Evolutionary conservation across 2,113 vertebrate species (phyloP).

Genomic region (Petaurus breviceps): DNA sequence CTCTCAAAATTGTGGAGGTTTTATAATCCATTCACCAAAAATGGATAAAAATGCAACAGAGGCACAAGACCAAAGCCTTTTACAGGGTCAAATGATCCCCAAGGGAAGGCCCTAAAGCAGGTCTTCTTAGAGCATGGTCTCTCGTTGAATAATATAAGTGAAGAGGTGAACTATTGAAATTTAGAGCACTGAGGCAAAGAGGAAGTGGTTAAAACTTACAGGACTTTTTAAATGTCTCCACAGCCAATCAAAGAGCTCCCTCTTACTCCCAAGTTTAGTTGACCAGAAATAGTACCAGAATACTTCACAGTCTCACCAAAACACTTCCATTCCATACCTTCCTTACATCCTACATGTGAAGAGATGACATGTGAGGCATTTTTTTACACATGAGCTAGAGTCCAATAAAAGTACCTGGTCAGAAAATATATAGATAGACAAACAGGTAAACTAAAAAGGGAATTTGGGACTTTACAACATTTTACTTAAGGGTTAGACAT

Average conservation of each 20-base stretch:
- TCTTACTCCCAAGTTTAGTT: not conserved
- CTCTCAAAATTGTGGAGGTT: not conserved
- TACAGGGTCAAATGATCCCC: not conserved
- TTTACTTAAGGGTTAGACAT: not conserved
- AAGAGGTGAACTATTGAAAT: not conserved
- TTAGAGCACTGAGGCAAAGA: not conserved
- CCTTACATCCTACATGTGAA: not conserved
- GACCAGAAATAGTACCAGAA: not conserved
- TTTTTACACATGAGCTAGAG: not conserved
- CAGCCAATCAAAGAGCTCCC: not conserved
- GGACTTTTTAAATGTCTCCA: not conserved
- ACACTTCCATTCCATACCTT: not conserved
- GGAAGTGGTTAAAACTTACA: not conserved
- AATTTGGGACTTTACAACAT: not conserved
- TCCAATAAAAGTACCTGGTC: not conserved
- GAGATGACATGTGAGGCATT: not conserved
- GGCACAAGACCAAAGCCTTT: not conserved
- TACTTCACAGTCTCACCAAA: not conserved
- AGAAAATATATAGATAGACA: not conserved
- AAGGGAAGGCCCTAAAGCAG: not conserved
- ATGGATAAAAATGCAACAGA: not conserved
- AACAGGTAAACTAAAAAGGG: not conserved
- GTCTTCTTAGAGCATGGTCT: not conserved
- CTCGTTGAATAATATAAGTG: not conserved
- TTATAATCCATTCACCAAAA: not conserved